Conservation (phyloP, 2,888 invertebrate species). For the Tillus elongatus region DNA sequence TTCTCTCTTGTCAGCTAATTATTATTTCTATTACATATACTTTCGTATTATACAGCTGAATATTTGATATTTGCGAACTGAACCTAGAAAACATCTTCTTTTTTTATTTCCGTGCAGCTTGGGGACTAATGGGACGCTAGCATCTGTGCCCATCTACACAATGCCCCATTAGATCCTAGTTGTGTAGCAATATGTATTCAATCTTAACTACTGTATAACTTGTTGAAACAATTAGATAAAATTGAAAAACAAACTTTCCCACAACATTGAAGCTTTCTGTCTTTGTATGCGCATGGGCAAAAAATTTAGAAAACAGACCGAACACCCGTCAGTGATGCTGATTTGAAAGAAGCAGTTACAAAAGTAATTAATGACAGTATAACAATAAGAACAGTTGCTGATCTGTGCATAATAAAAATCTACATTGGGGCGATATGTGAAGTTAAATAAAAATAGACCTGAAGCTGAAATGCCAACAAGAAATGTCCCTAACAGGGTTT, state of each 20-base stretch:
- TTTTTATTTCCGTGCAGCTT: constrained; percentile 2
- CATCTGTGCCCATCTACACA: neutral
- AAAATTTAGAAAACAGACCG: neutral
- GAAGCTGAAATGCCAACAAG: constrained; percentile 3
- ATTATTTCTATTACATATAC: neutral
- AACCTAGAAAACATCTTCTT: neutral
- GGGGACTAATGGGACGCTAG: constrained; percentile 4
- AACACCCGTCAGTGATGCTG: constrained; percentile 1
- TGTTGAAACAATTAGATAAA: constrained; percentile 3
- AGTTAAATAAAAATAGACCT: constrained; percentile 3
- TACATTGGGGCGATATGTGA: constrained; percentile 2
- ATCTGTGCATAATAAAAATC: neutral
- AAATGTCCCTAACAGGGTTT: constrained; percentile 1
- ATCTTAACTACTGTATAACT: neutral
- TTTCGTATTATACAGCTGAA: constrained; percentile 1
- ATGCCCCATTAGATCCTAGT: constrained; percentile 4
- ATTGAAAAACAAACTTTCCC: neutral
- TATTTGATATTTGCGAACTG: neutral
- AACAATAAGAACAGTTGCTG: constrained; percentile 2
- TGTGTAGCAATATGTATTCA: constrained; percentile 2
- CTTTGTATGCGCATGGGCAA: neutral
- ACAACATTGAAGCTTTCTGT: neutral
- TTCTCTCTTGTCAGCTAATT: neutral
- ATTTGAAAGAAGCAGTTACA: constrained; percentile 2
- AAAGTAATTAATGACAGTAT: constrained; percentile 2